Evolutionary conservation across 2,797 vertebrate species (phyloP).

Genomic region (Aulostomus chinensis): DNA sequence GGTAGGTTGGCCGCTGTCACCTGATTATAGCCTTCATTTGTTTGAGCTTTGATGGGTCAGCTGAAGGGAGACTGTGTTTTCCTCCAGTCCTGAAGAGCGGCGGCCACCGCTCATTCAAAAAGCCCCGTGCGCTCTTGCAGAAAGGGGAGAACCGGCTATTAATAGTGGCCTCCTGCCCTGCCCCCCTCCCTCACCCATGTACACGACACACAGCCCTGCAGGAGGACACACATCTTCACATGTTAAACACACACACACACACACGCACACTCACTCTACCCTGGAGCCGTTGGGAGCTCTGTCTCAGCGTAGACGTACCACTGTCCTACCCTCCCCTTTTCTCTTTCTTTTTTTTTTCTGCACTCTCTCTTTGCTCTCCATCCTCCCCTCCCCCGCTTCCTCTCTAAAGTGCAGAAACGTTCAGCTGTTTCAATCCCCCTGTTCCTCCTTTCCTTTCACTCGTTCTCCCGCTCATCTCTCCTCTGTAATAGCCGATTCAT

Average conservation of each 20-base stretch:
- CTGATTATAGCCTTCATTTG: too few relatives aligned
- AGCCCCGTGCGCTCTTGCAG: constrained; percentile 38
- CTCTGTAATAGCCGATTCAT: too few relatives aligned
- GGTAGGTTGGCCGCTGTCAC: too few relatives aligned
- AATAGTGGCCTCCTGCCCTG: constrained; percentile 55
- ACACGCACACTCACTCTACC: constrained; percentile 11
- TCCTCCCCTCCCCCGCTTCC: constrained; percentile 25
- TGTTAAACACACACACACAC: constrained; percentile 4
- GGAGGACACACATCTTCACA: constrained; percentile 24
- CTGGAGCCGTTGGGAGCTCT: constrained; percentile 43
- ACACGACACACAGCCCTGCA: constrained; percentile 29
- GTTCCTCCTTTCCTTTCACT: neutral
- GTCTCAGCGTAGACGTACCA: constrained; percentile 35
- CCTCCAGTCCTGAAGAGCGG: constrained; percentile 23
- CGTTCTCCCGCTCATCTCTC: neutral
- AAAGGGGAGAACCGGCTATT: constrained; percentile 66
- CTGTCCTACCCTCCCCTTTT: constrained; percentile 4
- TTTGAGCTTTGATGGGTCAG: too few relatives aligned
- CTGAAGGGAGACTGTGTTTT: constrained; percentile 11
- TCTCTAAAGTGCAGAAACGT: constrained; percentile 31
- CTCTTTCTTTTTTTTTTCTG: neutral
- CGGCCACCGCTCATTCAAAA: constrained; percentile 39
- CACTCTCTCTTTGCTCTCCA: constrained; percentile 2
- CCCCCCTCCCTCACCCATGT: constrained; percentile 15
- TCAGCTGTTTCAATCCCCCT: constrained; percentile 47